Evolutionary conservation across 2,797 vertebrate species (phyloP).

Genomic region (Parauchenoglanis ngamensis): DNA sequence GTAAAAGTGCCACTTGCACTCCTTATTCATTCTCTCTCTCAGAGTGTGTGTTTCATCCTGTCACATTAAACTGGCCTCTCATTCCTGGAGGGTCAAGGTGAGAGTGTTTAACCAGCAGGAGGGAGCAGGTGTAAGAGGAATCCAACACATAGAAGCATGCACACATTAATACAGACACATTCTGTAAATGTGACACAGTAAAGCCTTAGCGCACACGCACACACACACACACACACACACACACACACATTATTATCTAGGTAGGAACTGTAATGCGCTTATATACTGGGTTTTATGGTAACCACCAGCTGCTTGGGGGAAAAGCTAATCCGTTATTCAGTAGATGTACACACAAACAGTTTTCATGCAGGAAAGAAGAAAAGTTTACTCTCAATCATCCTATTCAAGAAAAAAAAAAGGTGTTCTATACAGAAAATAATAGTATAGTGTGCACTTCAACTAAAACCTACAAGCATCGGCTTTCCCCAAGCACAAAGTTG

Average conservation of each 20-base stretch:
- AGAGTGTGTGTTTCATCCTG: neutral
- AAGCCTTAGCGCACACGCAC: neutral
- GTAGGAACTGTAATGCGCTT: neutral
- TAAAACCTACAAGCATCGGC: neutral
- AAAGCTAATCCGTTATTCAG: neutral
- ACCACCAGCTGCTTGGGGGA: neutral
- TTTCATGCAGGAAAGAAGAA: neutral
- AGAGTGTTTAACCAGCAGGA: neutral
- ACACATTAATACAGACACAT: neutral
- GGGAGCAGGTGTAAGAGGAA: conserved; percentile 5
- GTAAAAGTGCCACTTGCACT: conserved; percentile 4
- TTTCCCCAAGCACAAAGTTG: neutral
- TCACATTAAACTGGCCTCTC: neutral
- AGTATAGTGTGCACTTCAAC: neutral
- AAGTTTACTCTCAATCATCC: neutral
- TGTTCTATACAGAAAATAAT: neutral
- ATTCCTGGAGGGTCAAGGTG: conserved; percentile 15
- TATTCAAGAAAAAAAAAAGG: neutral
- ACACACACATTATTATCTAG: neutral
- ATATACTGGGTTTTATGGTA: neutral
- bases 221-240: neutral
- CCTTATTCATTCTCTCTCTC: neutral
- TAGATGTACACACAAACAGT: neutral
- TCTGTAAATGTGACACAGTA: neutral
- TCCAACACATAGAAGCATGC: neutral